Evolutionary conservation across 2,888 invertebrate species (phyloP).

Genomic region (Clepsis dumicolana): DNA sequence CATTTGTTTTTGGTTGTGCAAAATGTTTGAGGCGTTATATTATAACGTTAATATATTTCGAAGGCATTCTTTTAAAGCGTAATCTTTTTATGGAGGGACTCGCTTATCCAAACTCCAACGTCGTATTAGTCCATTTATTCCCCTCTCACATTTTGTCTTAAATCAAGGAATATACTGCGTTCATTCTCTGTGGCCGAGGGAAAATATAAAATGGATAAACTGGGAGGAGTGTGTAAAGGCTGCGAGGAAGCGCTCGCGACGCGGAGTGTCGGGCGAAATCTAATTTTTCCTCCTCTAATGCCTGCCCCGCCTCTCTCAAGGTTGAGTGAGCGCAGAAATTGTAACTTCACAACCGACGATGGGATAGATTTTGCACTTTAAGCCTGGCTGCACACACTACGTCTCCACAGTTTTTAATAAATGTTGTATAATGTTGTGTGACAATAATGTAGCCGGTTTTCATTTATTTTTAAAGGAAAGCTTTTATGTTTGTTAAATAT

Average conservation of each 20-base stretch:
- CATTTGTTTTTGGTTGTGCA: constrained; percentile 16
- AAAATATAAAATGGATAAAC: constrained; percentile 74
- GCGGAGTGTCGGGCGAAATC: constrained; percentile 76
- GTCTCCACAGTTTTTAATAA: constrained; percentile 3
- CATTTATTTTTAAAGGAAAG: no score
- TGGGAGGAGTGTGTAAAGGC: constrained; percentile 66
- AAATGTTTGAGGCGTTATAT: constrained; percentile 35
- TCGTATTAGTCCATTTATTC: constrained; percentile 48
- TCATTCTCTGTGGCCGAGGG: constrained; percentile 58
- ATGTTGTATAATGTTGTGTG: no score
- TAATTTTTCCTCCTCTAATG: constrained; percentile 81
- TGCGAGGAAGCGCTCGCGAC: constrained; percentile 63
- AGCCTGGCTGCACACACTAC: constrained; percentile 9
- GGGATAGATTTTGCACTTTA: constrained; percentile 50
- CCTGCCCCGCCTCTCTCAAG: constrained; percentile 66
- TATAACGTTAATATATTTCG: constrained; percentile 39
- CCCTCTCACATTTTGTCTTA: constrained; percentile 52
- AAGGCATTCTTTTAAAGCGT: constrained; percentile 34
- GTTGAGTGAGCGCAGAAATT: constrained; percentile 78
- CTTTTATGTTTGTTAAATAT: no score
- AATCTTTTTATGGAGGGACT: constrained; percentile 42
- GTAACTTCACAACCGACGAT: constrained; percentile 61
- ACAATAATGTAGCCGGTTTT: no score
- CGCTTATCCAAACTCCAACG: constrained; percentile 38
- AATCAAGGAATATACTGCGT: constrained; percentile 66